Evolutionary conservation across 2,797 vertebrate species (phyloP), one percentile per base, ranked within the genome.

Genomic region (Pseudomugil tenellus): DNA sequence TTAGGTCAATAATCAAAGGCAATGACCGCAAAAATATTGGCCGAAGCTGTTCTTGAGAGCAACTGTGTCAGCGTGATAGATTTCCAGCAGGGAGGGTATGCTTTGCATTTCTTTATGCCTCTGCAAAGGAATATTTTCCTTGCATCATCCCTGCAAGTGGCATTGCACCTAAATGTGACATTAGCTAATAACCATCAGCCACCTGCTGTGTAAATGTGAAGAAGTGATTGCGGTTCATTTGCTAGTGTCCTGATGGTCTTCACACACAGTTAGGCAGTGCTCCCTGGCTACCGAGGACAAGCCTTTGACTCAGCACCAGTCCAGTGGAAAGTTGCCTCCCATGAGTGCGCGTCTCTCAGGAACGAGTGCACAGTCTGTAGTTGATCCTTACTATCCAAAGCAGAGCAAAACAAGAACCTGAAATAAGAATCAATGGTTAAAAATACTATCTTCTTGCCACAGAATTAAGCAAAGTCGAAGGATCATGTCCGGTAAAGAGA

Each of bases 161-260:
- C 49, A 12, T 21, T 61, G 73, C 63, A 70, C 51, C 74, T 64
- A 69, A 81, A 73, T 67, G 63, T 46, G 57, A 73, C 66, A 75
- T 62, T 7, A 56, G 76, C 63, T 69, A 76, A 81, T 81, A 79
- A 57, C 62, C 79, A 75, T 75, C 67, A 63, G 66, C 79, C 70
- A 70, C 88, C 72, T 73, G 75, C 76, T 66, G 83, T 70, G 78
- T 58, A 68, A 66, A 77, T 70, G 73, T 78, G 69, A 77, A 81
- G 58, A 69, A 67, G 64, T 58, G 63, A 62, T 71, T 68, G 63
- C 48, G 72, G 76, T 77, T 57, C 39, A 67, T 25, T 76, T 79
- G 75, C 73, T 68, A 17, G 63, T 21, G 68, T 60, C 77, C 66
- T 79, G 68, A 89, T 88, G 81, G 78, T 85, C 73, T 84, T 88